Evolutionary conservation across 2,888 invertebrate genomes (phyloP).

Genomic region (Campaea margaritaria): DNA sequence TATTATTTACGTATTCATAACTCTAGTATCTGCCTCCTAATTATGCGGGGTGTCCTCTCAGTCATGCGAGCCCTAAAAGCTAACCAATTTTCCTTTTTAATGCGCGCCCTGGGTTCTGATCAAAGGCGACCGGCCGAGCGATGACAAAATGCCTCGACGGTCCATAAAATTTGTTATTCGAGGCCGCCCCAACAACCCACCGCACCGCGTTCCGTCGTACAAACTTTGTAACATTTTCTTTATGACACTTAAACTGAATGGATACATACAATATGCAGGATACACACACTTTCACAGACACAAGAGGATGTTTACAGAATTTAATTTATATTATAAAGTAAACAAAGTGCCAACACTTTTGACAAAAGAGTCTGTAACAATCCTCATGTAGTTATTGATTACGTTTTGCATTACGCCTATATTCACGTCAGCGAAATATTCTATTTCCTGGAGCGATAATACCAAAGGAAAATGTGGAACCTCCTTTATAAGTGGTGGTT

Average conservation of each 20-base stretch:
- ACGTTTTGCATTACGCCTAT: conserved; percentile 50
- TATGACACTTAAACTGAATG: conserved; percentile 24
- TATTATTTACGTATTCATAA: background rate
- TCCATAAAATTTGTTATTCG: conserved; percentile 68
- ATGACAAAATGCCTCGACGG: conserved; percentile 63
- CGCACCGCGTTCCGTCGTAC: conserved; percentile 34
- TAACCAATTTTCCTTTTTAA: conserved; percentile 77
- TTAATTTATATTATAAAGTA: background rate
- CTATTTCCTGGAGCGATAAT: conserved; percentile 51
- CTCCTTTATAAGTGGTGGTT: conserved; percentile 36
- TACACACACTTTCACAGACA: background rate
- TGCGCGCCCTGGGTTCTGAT: conserved; percentile 72
- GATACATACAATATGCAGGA: conserved; percentile 38
- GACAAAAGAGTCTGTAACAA: conserved; percentile 50
- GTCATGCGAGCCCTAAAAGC: conserved; percentile 62
- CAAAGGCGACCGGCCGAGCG: conserved; percentile 67
- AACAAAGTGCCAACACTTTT: conserved; percentile 42
- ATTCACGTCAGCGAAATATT: conserved; percentile 56
- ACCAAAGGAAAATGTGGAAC: conserved; percentile 54
- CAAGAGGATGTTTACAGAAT: background rate
- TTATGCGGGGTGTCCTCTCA: conserved; percentile 52
- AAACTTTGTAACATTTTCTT: conserved; percentile 43
- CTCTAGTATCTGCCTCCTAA: conserved; percentile 6
- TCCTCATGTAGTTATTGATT: conserved; percentile 47
- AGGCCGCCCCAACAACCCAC: conserved; percentile 46